These are phyloP conservation scores for Galago senegalensis DNA, from an alignment of 2,797 vertebrate species.

Conservation along the genomic window DNA sequence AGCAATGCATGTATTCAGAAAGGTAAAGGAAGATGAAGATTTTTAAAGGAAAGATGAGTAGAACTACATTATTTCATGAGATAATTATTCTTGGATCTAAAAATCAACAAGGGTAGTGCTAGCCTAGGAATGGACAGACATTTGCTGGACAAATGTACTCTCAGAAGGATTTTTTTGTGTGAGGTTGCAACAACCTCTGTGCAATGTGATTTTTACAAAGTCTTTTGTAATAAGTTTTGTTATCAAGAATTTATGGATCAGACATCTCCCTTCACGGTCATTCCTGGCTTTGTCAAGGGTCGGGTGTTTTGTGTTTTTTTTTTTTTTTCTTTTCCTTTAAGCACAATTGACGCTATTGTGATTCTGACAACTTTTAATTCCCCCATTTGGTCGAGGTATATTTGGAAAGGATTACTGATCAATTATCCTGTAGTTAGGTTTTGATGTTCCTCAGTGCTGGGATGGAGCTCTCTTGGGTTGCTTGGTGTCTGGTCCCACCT, in stretches of 20 bases:
- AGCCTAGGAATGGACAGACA: neutral
- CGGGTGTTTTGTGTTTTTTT: neutral
- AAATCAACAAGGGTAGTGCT: neutral
- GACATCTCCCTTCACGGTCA: neutral
- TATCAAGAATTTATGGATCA: neutral
- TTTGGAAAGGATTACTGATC: neutral
- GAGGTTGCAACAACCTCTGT: neutral
- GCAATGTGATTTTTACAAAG: neutral
- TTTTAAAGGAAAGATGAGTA: neutral
- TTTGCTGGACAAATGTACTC: neutral
- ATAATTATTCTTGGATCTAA: neutral
- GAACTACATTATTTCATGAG: neutral
- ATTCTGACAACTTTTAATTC: neutral
- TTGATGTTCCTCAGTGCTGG: neutral
- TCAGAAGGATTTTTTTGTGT: neutral
- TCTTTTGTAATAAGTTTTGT: neutral
- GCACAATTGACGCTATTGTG: neutral
- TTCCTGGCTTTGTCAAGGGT: neutral
- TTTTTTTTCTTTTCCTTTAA: neutral
- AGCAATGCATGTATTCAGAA: neutral
- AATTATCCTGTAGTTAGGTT: neutral
- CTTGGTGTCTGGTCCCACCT: neutral
- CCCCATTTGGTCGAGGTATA: neutral
- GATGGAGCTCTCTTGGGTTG: neutral
- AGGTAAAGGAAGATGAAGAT: neutral